A percentile compares a stretch with the other conserved stretches of the same genome.
Conservation (phyloP, 2,113 vertebrate species). For the Corythornis vintsioides region DNA sequence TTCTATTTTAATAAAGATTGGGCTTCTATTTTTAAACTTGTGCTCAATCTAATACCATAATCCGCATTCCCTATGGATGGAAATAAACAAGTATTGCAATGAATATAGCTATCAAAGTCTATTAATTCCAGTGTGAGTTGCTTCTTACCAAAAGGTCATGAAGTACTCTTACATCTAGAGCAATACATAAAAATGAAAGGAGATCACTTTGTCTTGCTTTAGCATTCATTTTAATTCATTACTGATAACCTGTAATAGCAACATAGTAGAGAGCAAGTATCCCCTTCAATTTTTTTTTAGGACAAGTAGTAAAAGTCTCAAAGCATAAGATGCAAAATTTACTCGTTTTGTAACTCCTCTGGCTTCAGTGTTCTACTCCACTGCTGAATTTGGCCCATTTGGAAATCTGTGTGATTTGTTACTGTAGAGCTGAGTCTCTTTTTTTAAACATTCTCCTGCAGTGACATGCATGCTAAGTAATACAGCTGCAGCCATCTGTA, state of each 20-base stretch:
- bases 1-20: not conserved
- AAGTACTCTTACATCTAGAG: not conserved
- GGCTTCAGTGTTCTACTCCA: not conserved
- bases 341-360: not conserved
- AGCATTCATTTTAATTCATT: not conserved
- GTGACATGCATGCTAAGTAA: constrained; percentile 15
- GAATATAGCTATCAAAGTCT: not conserved
- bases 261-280: not conserved
- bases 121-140: not conserved
- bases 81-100: not conserved
- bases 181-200: not conserved
- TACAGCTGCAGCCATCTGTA: constrained; percentile 31
- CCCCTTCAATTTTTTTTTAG: constrained; percentile 30
- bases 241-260: not conserved
- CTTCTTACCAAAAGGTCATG: not conserved
- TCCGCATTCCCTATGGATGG: not conserved
- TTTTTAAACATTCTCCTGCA: not conserved
- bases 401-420: constrained; percentile 20
- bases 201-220: not conserved
- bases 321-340: not conserved
- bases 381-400: constrained; percentile 2
- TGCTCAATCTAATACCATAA: not conserved
- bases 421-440: not conserved
- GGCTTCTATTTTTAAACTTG: not conserved
- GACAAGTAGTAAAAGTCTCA: not conserved